Evolutionary conservation across 2,797 vertebrate species (phyloP), one percentile per base, ranked within the genome.

Genomic region (Eulemur coronatus): DNA sequence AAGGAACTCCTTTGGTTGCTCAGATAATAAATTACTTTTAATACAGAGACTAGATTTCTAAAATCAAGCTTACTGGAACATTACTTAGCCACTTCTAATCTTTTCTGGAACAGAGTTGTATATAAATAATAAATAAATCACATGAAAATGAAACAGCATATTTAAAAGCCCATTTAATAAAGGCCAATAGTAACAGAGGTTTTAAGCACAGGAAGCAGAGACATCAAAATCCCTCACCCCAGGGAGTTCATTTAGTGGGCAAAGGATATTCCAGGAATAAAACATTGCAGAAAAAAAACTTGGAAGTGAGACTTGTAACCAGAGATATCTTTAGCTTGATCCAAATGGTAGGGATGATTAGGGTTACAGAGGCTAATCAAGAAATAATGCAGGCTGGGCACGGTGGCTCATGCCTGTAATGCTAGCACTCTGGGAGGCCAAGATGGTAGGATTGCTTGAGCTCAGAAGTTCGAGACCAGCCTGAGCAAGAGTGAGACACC

Each of bases 111-210:
- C 11, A 59, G n/a, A 76, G 26, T n/a, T 38, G 12, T 30, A 67
- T 84, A 48, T 87, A 92, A 97, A 80, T 95, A 95, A 96, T 93
- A 96, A 82, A 89, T 92, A 93, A 84, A 85, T 91, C 18, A 75
- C 33, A 92, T 90, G n/a, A 92, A 80, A 95, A 81, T 97, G n/a
- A 96, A 94, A 48, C 7, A 84, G n/a, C 35, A 86, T 67, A 63
- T 70, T 93, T 92, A 90, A 92, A 96, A 93, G 20, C 63, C 35
- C 50, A 92, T 87, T 84, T 94, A 89, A 89, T 5, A 41, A 5
- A 41, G 41, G 79, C 65, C 91, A 70, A 97, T 84, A 33, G 81
- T 91, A 78, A 12, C 26, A 72, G 35, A 26, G 33, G 46, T 43
- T 93, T 85, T 89, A 95, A 95, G 12, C 50, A 94, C 75, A 94